Base-by-base conservation (phyloP, 1,140 invertebrate species). In the Adelges cooleyi region DNA sequence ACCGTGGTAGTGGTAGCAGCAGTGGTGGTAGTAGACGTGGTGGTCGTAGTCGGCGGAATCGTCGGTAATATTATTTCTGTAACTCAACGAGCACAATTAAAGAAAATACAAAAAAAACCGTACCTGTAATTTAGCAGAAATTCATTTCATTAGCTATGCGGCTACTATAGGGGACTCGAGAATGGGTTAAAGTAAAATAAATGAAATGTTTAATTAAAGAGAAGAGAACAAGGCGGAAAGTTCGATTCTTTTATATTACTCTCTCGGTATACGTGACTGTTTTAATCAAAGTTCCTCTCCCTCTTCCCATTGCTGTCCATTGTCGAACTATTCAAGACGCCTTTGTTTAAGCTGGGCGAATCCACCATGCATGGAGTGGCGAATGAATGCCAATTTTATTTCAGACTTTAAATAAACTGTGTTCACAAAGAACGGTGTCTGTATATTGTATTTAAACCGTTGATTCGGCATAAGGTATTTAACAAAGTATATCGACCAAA, bases 31-130 rank as follows among this genome's bases (percentile, higher is more conserved):
- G 68, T 69, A 2, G 68, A 48, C 9, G 65, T 44, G 4, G 65
- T 54, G 3, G 67, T 68, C 0, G 66, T 69, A 1, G 68, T 66
- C 1, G 68, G 52, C 9, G 44, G 29, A 0, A 54, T 59, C 2
- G 68, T 69, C 9, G 53, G 68, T 11, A 69, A 5, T 38, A 59
- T 68, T 27, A 69, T 66, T 38, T 68, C 68, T 69, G 29, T 15
- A 69, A n/a, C n/a, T n/a, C n/a, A n/a, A n/a, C n/a, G n/a, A n/a
- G n/a, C n/a, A 56, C 13, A 44, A 42, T 33, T 17, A 54, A 67
- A 67, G n/a, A 27, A 59, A 5, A 46, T 33, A 33, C 5, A 33
- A 33, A 33, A 6, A 33, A 33, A 33, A 33, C 11, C 5, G 29
- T 33, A 33, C 11, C 11, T 33, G 11, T 33, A 33, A 33, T 33